These are phyloP conservation scores for Orthosia gothica DNA, from an alignment of 2,888 invertebrate genomes.

Conservation along the genomic window DNA sequence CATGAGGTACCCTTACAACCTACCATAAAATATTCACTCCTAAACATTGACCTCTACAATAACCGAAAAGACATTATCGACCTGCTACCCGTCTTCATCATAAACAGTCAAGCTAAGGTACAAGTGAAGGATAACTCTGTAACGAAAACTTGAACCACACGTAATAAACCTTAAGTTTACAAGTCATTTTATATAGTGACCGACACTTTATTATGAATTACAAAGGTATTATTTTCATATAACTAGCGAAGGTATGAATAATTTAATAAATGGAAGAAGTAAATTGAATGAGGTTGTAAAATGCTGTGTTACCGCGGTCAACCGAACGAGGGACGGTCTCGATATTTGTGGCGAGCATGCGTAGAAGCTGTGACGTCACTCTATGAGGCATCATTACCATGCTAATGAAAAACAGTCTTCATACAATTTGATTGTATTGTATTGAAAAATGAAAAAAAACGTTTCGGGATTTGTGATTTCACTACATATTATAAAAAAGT, in stretches of 20 bases:
- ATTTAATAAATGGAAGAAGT: conserved; percentile 58
- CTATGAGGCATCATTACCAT: conserved; percentile 5
- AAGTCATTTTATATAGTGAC: conserved; percentile 24
- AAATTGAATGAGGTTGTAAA: conserved; percentile 56
- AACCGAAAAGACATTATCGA: not conserved
- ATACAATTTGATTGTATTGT: not conserved
- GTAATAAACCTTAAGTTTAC: conserved; percentile 18
- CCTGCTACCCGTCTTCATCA: not conserved
- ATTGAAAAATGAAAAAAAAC: too few species aligned
- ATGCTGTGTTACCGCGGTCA: conserved; percentile 58
- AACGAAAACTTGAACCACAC: conserved; percentile 18
- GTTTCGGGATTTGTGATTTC: too few species aligned
- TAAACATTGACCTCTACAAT: not conserved
- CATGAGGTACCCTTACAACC: too few species aligned
- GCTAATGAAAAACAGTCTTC: not conserved
- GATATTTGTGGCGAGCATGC: conserved; percentile 16
- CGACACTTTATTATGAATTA: conserved; percentile 24
- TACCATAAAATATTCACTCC: conserved; percentile 2
- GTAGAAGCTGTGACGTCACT: conserved; percentile 22
- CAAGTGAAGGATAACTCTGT: not conserved
- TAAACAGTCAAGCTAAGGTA: not conserved
- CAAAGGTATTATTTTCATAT: conserved; percentile 45
- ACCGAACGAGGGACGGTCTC: conserved; percentile 41
- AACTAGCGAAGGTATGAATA: conserved; percentile 48
- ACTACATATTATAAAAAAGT: too few species aligned